Conservation (phyloP, 2,113 vertebrate genomes). For the Orthonyx spaldingii region DNA sequence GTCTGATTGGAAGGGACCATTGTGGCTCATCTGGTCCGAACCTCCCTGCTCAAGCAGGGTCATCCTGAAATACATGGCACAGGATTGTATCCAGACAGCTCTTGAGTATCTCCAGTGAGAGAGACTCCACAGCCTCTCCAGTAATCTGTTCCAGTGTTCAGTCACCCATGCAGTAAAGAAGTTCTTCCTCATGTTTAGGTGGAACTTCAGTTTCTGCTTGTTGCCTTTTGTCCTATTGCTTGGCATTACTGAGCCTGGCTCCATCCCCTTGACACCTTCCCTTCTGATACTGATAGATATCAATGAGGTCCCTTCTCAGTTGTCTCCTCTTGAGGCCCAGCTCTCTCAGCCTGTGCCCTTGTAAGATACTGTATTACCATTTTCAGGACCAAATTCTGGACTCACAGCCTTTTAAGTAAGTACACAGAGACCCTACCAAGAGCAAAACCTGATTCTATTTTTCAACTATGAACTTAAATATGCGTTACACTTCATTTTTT, state of each 20-base stretch:
- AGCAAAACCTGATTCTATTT: neutral
- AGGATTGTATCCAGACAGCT: neutral
- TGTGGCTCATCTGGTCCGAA: neutral
- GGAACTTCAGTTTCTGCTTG: accelerated
- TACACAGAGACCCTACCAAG: neutral
- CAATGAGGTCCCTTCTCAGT: neutral
- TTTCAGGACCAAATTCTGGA: neutral
- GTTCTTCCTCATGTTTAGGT: neutral
- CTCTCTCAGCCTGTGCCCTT: neutral
- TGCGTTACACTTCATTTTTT: neutral
- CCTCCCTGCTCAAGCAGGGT: neutral
- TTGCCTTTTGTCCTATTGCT: neutral
- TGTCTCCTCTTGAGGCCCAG: neutral
- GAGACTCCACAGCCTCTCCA: neutral
- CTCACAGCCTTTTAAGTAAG: neutral
- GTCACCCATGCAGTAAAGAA: neutral
- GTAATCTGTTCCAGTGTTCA: neutral
- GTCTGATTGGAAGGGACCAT: neutral
- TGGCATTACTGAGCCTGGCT: neutral
- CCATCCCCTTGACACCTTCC: neutral
- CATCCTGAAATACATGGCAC: neutral
- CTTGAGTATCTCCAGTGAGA: neutral
- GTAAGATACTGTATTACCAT: neutral
- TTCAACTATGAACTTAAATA: neutral
- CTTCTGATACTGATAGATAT: neutral